Base-by-base conservation (phyloP, 2,797 vertebrate species). In the Lates japonicus region DNA sequence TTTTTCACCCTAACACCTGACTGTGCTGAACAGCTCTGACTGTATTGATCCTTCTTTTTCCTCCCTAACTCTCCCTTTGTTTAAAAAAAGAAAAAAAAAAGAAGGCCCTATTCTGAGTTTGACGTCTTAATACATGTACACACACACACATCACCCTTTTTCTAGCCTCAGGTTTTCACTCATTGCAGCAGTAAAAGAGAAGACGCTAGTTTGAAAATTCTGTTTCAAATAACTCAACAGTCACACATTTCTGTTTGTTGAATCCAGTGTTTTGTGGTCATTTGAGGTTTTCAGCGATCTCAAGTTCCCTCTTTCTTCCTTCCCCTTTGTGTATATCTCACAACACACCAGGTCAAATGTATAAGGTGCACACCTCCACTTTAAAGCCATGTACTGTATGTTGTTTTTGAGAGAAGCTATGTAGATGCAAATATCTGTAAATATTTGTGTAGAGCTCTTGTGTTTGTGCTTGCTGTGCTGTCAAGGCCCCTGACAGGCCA, bases 51-150 rank as follows among this genome's bases (percentile, higher is more conserved):
- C 75, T 81, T 87, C 71, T 85, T 67, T 89, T 81, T 84, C 77
- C 82, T 87, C 35, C 35, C 78, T 91, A 83, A 90, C 84, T 61
- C 80, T 58, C 52, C 46, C 33, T 57, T 71, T 62, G 71, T 35
- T 3, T 29, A 1, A 29, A 29, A 57, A 46, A 17, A 46, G 17
- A 11, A 29, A 13, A 20, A 20, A 58, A 68, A 59, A 78, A 88
- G 86, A 89, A 85, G 92, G 90, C 90, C 94, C 93, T 94, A 92
- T 95, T 96, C 94, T 92, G 93, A 95, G 86, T 89, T 89, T 88
- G 86, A 88, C 74, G 5, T 88, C 76, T 77, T 72, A 12, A 62
- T 61, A 76, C 62, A 51, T 14, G 14, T 44, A 29, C 25, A 29
- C 25, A 71, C 37, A 74, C 33, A 51, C 69, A 42, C 54, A 66